Conservation (phyloP, 2,113 vertebrate genomes). For the Mormoops blainvillei region DNA sequence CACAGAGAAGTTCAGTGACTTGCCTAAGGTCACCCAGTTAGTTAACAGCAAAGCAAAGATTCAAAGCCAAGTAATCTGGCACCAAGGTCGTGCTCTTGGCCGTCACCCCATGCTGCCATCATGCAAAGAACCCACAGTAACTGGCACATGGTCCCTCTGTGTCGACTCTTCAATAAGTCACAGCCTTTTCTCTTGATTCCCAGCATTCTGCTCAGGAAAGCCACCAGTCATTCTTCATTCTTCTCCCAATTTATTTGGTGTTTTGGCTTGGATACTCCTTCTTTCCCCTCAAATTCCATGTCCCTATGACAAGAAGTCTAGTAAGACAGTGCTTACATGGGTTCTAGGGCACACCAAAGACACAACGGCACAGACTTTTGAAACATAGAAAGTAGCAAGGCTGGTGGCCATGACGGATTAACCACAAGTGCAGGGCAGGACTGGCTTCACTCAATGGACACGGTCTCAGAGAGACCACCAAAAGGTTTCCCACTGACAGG, state of each 20-base stretch:
- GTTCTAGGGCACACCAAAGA: background rate
- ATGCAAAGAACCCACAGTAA: background rate
- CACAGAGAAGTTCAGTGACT: background rate
- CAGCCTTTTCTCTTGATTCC: background rate
- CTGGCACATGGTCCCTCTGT: background rate
- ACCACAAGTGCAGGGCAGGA: background rate
- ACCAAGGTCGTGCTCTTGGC: background rate
- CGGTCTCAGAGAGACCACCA: background rate
- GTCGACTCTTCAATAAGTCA: background rate
- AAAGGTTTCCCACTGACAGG: background rate
- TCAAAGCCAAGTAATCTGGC: background rate
- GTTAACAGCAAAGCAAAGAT: background rate
- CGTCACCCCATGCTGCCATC: accelerated
- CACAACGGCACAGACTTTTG: background rate
- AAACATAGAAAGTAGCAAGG: background rate
- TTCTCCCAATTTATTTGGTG: background rate
- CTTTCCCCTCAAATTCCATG: background rate
- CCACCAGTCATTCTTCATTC: background rate
- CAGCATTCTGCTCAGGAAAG: background rate
- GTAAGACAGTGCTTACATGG: background rate
- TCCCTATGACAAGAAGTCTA: background rate
- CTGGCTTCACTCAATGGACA: background rate
- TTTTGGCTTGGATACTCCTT: background rate
- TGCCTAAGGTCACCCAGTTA: background rate
- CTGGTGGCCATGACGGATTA: background rate